These are phyloP conservation scores for Haemorhous mexicanus DNA, from an alignment of 2,113 vertebrate species.

Conservation along the genomic window DNA sequence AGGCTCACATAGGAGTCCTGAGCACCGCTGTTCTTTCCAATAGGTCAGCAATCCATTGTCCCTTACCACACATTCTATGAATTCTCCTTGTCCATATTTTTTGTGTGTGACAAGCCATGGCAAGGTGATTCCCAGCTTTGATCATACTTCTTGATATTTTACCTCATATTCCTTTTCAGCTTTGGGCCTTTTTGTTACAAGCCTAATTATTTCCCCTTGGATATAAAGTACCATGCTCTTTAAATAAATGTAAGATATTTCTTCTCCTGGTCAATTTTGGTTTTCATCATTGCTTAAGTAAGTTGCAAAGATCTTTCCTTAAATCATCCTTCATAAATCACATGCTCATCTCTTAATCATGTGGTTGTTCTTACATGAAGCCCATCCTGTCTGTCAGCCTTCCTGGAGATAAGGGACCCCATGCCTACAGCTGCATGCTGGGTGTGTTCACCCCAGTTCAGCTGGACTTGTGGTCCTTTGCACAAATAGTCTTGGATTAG, in stretches of 20 bases:
- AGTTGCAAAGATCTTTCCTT: conserved; percentile 12
- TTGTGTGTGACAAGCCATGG: neutral
- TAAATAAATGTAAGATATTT: neutral
- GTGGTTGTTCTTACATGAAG: neutral
- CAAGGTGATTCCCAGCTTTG: neutral
- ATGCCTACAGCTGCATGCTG: neutral
- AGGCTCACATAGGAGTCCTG: accelerated
- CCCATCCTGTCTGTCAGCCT: neutral
- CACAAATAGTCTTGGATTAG: neutral
- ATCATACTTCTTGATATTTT: neutral
- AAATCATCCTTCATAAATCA: conserved; percentile 27
- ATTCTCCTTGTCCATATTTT: neutral
- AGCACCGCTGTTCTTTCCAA: neutral
- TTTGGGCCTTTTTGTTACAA: neutral
- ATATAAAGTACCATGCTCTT: neutral
- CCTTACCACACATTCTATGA: neutral
- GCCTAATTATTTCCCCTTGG: neutral
- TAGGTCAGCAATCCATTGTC: neutral
- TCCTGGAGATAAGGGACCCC: neutral
- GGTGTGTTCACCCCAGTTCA: neutral
- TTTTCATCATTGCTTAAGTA: neutral
- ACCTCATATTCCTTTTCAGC: neutral
- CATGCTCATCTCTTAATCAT: neutral
- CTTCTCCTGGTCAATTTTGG: neutral
- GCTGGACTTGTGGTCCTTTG: neutral